Conservation (phyloP, 2,888 invertebrate genomes). For the Drosophila kanekoi region DNA sequence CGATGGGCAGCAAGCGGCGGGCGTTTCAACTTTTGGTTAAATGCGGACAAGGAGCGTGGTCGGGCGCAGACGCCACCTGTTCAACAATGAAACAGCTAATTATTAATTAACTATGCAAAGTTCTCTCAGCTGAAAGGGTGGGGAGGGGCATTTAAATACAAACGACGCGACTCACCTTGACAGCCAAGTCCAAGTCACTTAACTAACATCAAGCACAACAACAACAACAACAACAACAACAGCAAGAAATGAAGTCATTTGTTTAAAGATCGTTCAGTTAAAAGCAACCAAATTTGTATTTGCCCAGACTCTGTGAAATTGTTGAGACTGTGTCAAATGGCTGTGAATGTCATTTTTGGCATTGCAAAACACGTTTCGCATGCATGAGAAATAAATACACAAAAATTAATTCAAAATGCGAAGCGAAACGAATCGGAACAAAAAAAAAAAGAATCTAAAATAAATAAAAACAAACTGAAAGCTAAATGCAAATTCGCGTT, state of each 20-base stretch:
- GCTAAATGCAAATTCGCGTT: conserved; percentile 45
- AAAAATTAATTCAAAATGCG: conserved; percentile 45
- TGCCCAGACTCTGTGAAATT: conserved; percentile 9
- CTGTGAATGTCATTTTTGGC: conserved; percentile 35
- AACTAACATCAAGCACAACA: conserved; percentile 9
- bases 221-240: conserved; percentile 3
- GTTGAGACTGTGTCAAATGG: conserved; percentile 18
- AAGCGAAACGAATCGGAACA: conserved; percentile 37
- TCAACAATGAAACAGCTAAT: conserved; percentile 53
- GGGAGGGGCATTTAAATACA: conserved; percentile 46
- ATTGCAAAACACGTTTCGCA: conserved; percentile 72
- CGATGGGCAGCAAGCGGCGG: conserved; percentile 38
- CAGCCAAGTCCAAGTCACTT: conserved; percentile 23
- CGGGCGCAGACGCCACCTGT: conserved; percentile 45
- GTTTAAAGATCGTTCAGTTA: conserved; percentile 25
- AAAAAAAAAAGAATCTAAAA: not conserved
- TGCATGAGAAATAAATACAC: conserved; percentile 51
- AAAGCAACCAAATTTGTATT: conserved; percentile 1
- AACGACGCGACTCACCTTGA: conserved; percentile 51
- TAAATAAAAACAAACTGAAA: conserved; percentile 22
- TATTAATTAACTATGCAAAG: conserved; percentile 75
- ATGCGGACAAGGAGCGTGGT: conserved; percentile 31
- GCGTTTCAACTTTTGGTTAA: conserved; percentile 20
- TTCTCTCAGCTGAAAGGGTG: conserved; percentile 47
- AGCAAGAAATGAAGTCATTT: conserved; percentile 50